Conservation (phyloP, 2,113 vertebrate species). For the Calypte anna region DNA sequence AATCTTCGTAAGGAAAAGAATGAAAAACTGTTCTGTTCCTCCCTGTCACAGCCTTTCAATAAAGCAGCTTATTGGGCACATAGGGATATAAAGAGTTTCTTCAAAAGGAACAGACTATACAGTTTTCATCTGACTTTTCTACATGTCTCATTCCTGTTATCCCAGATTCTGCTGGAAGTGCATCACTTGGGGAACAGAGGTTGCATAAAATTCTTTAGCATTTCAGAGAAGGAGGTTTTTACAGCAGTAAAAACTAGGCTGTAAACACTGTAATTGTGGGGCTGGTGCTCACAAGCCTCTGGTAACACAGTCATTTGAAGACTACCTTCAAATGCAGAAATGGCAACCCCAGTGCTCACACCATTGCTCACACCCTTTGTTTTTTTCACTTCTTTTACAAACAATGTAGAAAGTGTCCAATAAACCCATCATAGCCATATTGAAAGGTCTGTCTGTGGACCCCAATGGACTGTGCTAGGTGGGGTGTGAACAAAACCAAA, state of each 20-base stretch:
- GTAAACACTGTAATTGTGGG: not conserved
- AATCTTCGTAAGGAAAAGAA: not conserved
- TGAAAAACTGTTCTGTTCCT: not conserved
- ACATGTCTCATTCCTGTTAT: not conserved
- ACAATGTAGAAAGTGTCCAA: not conserved
- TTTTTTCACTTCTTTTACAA: not conserved
- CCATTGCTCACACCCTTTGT: not conserved
- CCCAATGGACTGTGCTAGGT: not conserved
- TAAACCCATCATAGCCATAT: not conserved
- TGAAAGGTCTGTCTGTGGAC: rapidly evolving
- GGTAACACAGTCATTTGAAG: not conserved
- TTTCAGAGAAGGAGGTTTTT: not conserved
- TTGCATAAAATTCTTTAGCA: not conserved
- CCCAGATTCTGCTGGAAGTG: not conserved
- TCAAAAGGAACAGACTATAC: not conserved
- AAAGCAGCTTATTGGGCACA: not conserved
- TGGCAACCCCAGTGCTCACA: not conserved
- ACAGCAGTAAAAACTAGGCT: not conserved
- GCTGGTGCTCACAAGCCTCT: not conserved
- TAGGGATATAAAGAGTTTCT: not conserved
- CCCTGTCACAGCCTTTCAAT: not conserved
- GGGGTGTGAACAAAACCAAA: not conserved
- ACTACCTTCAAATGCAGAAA: not conserved
- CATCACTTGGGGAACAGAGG: not conserved
- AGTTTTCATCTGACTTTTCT: not conserved